Evolutionary conservation across 2,888 invertebrate species (phyloP).

Genomic region (Temnothorax rugatulus): DNA sequence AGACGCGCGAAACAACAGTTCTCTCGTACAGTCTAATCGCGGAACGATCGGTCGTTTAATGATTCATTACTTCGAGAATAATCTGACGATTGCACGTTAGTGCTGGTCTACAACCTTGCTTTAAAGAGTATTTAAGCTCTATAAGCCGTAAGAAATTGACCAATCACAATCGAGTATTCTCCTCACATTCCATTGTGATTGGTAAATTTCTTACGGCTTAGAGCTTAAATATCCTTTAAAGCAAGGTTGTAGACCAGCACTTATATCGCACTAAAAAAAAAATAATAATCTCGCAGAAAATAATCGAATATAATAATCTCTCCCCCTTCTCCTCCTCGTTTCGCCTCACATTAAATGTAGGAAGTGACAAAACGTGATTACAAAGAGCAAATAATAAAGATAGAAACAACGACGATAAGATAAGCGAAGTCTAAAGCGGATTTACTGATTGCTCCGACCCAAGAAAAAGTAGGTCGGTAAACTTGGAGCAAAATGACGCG

Average conservation of each 20-base stretch:
- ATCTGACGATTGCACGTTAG: neutral
- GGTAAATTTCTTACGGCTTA: too few relatives aligned
- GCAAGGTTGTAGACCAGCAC: too few relatives aligned
- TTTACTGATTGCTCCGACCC: neutral
- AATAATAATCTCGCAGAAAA: neutral
- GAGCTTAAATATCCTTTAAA: too few relatives aligned
- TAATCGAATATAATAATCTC: neutral
- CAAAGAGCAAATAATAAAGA: neutral
- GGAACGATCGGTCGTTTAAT: neutral
- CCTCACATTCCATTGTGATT: too few relatives aligned
- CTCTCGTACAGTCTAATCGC: neutral
- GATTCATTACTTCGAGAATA: neutral
- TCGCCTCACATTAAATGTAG: neutral
- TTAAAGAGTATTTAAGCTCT: too few relatives aligned
- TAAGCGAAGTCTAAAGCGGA: neutral
- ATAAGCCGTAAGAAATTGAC: too few relatives aligned
- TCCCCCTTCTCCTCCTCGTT: neutral
- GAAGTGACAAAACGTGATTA: neutral
- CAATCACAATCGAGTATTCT: too few relatives aligned
- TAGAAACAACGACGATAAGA: neutral
- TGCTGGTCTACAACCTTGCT: too few relatives aligned
- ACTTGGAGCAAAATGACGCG: constrained; percentile 6
- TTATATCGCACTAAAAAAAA: neutral
- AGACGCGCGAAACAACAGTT: neutral
- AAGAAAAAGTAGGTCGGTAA: constrained; percentile 9